A percentile compares a stretch with the other conserved stretches of the same genome.
Conservation (phyloP, 2,797 vertebrate genomes). For the Ficedula albicollis region DNA sequence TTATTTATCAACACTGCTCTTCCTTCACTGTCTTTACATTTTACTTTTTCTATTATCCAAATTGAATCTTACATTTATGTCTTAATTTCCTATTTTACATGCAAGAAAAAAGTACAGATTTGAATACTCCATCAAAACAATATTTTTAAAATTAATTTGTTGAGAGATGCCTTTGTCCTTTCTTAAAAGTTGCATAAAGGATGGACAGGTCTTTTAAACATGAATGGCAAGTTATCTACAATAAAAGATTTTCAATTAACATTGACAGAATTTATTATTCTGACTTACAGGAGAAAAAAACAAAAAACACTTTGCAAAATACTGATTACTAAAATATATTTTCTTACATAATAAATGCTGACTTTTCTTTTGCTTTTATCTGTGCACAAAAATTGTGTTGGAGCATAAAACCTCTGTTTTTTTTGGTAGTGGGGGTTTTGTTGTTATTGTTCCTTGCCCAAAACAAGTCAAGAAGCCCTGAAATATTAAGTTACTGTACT, state of each 20-base stretch:
- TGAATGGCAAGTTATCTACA: neutral
- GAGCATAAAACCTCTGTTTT: neutral
- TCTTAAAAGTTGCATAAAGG: neutral
- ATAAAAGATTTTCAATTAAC: neutral
- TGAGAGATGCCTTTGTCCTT: neutral
- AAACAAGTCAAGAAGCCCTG: neutral
- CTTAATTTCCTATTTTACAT: neutral
- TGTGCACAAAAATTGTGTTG: neutral
- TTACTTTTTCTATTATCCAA: neutral
- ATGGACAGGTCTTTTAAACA: neutral
- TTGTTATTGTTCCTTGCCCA: neutral
- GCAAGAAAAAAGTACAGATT: neutral
- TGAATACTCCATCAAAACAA: neutral
- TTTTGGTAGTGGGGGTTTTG: accelerated
- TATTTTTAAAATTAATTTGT: neutral
- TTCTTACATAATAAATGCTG: neutral
- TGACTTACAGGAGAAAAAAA: neutral
- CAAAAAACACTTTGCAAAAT: neutral
- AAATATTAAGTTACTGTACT: neutral
- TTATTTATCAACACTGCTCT: neutral
- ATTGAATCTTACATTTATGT: neutral
- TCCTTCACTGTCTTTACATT: neutral
- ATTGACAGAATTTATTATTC: neutral
- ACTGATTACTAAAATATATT: neutral
- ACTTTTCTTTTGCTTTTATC: neutral